A percentile compares a stretch with the other conserved stretches of the same genome.
phyloP scores from a whole-genome alignment of 2,797 vertebrate species.

The Macropus fuliginosus region DNA sequence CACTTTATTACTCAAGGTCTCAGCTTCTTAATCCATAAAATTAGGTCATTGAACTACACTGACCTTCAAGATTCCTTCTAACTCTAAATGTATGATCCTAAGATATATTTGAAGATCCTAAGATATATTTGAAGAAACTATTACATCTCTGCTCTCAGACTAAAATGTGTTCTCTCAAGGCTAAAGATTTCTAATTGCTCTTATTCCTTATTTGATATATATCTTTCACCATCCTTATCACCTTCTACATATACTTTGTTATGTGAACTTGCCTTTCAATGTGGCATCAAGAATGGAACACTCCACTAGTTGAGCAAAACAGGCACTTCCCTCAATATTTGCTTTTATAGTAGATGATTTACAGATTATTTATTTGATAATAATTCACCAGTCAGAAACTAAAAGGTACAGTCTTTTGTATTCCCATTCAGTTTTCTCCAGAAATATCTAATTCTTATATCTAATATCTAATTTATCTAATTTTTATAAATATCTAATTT shows the following conservation, averaged over 20 bases:
- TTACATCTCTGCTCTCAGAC: neutral
- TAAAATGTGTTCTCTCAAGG: neutral
- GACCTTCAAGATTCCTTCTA: neutral
- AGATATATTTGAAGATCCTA: no score
- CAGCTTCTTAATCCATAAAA: neutral
- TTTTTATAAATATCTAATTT: no score
- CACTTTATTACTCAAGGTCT: neutral
- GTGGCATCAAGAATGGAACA: neutral
- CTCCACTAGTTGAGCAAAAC: neutral
- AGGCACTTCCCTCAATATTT: neutral
- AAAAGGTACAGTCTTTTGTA: no score
- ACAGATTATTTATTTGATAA: conserved; percentile 2
- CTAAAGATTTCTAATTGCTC: neutral
- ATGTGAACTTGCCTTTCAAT: neutral
- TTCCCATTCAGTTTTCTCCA: no score
- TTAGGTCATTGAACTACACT: neutral
- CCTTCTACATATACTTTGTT: neutral
- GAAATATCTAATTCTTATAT: no score
- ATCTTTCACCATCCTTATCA: neutral
- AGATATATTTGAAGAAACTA: neutral
- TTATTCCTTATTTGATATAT: neutral
- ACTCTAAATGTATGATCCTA: neutral
- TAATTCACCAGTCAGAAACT: conserved; percentile 9
- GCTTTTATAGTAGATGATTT: neutral
- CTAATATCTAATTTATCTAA: no score